A percentile compares a stretch with the other conserved stretches of the same genome.
Conservation (phyloP, 2,113 vertebrate species). For the Nothoprocta pentlandii region DNA sequence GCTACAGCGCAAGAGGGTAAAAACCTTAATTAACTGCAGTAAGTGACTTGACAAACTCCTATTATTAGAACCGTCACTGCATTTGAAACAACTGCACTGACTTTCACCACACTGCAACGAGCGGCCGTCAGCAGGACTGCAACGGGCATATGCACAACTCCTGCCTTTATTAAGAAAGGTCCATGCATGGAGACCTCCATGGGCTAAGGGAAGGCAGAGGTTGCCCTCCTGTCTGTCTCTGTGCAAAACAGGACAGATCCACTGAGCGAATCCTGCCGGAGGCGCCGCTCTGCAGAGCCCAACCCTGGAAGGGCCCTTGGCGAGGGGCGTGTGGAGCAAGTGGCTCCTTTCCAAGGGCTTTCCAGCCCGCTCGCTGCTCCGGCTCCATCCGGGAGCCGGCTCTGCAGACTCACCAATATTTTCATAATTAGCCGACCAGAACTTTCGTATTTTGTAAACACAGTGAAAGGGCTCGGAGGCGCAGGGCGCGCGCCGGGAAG, state of each 20-base stretch:
- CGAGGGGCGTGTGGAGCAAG: not conserved
- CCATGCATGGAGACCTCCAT: fast-evolving
- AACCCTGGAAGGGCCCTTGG: slow-evolving; percentile 26
- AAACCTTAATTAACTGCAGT: not conserved
- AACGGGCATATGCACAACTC: not conserved
- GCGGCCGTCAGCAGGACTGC: not conserved
- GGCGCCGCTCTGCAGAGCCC: not conserved
- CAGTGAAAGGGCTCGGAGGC: slow-evolving; percentile 67
- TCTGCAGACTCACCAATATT: slow-evolving; percentile 54
- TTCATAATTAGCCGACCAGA: slow-evolving; percentile 73
- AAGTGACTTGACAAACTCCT: not conserved
- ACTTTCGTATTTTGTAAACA: slow-evolving; percentile 76
- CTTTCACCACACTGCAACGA: not conserved
- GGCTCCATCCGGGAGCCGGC: slow-evolving; percentile 48
- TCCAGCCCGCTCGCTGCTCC: slow-evolving; percentile 30
- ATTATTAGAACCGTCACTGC: not conserved
- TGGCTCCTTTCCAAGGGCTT: slow-evolving; percentile 67
- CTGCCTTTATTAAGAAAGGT: not conserved
- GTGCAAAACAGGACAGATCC: not conserved
- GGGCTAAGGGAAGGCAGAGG: not conserved
- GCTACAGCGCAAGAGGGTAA: fast-evolving
- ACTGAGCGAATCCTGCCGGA: not conserved
- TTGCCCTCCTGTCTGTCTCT: not conserved
- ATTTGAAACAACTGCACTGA: not conserved
- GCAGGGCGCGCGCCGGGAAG: slow-evolving; percentile 19